Evolutionary conservation across 2,797 vertebrate species (phyloP).

Genomic region (Steatocranus sp.): DNA sequence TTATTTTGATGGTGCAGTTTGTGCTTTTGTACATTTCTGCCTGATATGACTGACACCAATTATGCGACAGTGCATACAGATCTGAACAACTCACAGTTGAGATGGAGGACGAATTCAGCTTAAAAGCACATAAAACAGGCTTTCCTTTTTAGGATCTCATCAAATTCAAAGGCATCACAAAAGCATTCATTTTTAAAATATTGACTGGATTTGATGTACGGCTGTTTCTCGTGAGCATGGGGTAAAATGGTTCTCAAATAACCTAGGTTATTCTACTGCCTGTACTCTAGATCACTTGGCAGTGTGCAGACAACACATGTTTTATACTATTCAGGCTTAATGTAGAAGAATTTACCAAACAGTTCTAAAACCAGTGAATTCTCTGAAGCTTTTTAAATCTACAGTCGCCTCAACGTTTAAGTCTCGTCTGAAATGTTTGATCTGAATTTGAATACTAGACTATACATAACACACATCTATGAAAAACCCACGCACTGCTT

Average conservation of each 20-base stretch:
- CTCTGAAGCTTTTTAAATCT: not conserved
- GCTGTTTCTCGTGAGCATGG: not conserved
- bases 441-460: not conserved
- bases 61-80: not conserved
- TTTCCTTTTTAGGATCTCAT: not conserved
- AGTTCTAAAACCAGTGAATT: not conserved
- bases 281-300: not conserved
- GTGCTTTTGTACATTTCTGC: not conserved
- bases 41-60: not conserved
- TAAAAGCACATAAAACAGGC: not conserved
- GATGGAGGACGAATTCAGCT: not conserved
- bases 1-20: not conserved
- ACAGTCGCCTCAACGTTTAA: not conserved
- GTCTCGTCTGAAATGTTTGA: not conserved
- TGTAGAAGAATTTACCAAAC: not conserved
- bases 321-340: not conserved
- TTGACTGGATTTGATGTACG: not conserved
- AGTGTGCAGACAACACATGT: not conserved
- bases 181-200: not conserved
- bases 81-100: not conserved
- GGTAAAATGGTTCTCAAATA: fast-evolving
- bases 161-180: not conserved
- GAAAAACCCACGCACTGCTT: not conserved
- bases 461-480: not conserved
- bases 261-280: fast-evolving